Base-by-base conservation (phyloP, 2,888 invertebrate species). In the Oasisia sp. region DNA sequence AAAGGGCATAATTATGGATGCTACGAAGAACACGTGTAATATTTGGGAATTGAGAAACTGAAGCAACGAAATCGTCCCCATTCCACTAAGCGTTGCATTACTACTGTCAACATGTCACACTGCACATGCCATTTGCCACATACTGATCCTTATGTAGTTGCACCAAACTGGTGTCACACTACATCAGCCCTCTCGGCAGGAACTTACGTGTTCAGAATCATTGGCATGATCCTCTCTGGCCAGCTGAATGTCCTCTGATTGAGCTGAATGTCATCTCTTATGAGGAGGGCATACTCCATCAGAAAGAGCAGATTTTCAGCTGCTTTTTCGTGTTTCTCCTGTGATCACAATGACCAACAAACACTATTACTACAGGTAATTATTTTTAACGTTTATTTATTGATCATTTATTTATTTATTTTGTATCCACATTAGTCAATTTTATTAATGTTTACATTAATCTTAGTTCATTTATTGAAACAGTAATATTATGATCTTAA, bases 201-300 rank as follows among this genome's bases (percentile, higher is more conserved):
- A 7, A 74, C 95, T 94, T 94, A 96, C 96, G 95, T 95, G 94
- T 95, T 96, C 90, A 93, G 94, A 50, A 96, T 95, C 93, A 96
- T 95, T 27, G 96, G 96, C 56, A 95, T 93, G 91, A 96, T 96
- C 19, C 95, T 94, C 91, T 95, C 95, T 7, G 95, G 95, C 96
- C 96, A 96, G 89, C 94, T 95, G 94, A 96, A 96, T 5, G 96
- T 96, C 92, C 94, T 95, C 93, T 95, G 95, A 93, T 96, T 96
- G 74, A 95, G 94, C 50, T 95, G 93, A 89, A 96, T 94, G 92
- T 96, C 96, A 92, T 95, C 95, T 91, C 94, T 94, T 4, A 95
- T 93, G 74, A 96, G 94, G 91, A 95, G 94, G 19, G 95, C 95
- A 93, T 96, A 96, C 91, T 96, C 95, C 95, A 96, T 95, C 91